phyloP scores from a whole-genome alignment of 2,888 invertebrate species.

The Sphaerophoria rueppellii region DNA sequence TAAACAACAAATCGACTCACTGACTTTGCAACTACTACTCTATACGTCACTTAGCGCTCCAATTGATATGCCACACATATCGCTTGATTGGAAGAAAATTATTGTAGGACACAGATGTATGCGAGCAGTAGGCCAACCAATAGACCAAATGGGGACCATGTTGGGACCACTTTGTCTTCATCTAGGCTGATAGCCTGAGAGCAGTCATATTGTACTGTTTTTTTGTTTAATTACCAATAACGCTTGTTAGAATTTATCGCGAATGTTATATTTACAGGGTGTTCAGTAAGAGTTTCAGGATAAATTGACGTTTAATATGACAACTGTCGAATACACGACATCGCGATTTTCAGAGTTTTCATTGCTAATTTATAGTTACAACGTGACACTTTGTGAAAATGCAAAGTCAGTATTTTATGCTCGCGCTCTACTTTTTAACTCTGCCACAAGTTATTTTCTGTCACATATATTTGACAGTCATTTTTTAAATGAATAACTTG shows the following conservation, averaged over 20 bases:
- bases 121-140: slow-evolving; percentile 39
- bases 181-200: slow-evolving; percentile 32
- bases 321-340: no score
- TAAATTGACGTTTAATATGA: no score
- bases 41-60: slow-evolving; percentile 56
- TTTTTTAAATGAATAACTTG: no score
- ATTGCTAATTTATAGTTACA: no score
- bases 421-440: no score
- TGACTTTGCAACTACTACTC: slow-evolving; percentile 48
- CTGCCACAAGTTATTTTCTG: no score
- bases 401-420: no score
- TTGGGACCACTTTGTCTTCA: slow-evolving; percentile 52
- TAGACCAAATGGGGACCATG: slow-evolving; percentile 59
- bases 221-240: slow-evolving; percentile 52
- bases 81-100: slow-evolving; percentile 65
- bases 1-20: slow-evolving; percentile 65
- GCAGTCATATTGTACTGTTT: slow-evolving; percentile 35
- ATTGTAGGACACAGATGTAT: slow-evolving; percentile 56
- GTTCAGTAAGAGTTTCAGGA: not conserved
- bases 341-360: no score
- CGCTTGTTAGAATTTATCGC: slow-evolving; percentile 51
- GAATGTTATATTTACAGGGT: slow-evolving; percentile 12
- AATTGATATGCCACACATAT: slow-evolving; percentile 69
- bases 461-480: no score
- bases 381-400: no score